phyloP scores from a whole-genome alignment of 2,888 invertebrate genomes.

The Pseudoips prasinana region DNA sequence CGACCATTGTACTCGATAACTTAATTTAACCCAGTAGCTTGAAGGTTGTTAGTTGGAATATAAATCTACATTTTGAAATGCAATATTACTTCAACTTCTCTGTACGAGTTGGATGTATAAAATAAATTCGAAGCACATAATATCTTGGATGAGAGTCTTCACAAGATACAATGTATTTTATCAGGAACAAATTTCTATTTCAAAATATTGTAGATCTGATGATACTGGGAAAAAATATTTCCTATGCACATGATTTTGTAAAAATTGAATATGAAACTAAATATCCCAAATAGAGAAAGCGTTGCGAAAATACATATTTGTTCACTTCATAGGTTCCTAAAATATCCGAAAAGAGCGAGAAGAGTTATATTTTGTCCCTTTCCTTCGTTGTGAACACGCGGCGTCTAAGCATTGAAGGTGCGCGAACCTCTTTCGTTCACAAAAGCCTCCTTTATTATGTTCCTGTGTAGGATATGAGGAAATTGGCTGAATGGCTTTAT shows the following conservation, averaged over 20 bases:
- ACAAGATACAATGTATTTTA: constrained; percentile 7
- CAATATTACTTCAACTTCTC: too few species aligned
- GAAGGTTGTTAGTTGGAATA: too few species aligned
- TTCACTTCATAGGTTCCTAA: constrained; percentile 53
- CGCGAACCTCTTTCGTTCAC: constrained; percentile 73
- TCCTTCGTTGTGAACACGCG: constrained; percentile 51
- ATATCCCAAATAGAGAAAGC: constrained; percentile 40
- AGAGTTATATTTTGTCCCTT: constrained; percentile 55
- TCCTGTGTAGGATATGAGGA: constrained; percentile 77
- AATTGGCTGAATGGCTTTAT: constrained; percentile 80
- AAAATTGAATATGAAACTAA: constrained; percentile 52
- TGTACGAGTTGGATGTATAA: too few species aligned
- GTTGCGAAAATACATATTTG: constrained; percentile 34
- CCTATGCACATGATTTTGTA: constrained; percentile 39
- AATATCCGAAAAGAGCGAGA: constrained; percentile 56
- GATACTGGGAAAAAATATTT: constrained; percentile 28
- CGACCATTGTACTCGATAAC: too few species aligned
- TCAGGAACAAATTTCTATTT: constrained; percentile 10
- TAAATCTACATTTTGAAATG: too few species aligned
- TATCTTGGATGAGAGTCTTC: too few species aligned
- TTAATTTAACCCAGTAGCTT: too few species aligned
- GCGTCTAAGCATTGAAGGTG: constrained; percentile 71
- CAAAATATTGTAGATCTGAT: constrained; percentile 1
- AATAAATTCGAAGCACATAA: too few species aligned
- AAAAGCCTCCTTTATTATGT: constrained; percentile 79